Conservation (phyloP, 2,888 invertebrate species). For the Argyresthia albistria region DNA sequence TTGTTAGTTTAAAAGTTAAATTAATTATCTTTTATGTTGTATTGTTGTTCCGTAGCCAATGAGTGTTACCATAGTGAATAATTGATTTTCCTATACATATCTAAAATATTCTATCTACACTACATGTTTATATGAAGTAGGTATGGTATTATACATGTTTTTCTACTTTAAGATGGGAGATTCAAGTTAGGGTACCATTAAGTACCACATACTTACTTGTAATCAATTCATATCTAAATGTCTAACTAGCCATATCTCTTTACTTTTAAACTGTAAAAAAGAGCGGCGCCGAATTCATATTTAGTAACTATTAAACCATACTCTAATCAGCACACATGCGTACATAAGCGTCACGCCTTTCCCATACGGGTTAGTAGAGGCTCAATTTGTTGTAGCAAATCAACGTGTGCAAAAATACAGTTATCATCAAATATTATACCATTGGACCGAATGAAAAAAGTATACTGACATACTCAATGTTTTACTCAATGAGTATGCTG, state of each 20-base stretch:
- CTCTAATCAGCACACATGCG: too few species aligned
- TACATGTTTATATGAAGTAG: slow-evolving; percentile 20
- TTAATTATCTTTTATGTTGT: slow-evolving; percentile 2
- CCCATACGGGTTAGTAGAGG: too few species aligned
- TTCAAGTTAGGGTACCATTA: slow-evolving; percentile 36
- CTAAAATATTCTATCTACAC: slow-evolving; percentile 35
- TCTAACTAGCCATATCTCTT: slow-evolving; percentile 41
- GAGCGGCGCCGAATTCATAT: too few species aligned
- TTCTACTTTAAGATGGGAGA: slow-evolving; percentile 36
- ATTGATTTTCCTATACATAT: slow-evolving; percentile 54
- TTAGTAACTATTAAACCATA: too few species aligned
- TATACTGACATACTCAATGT: too few species aligned
- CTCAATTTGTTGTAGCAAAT: too few species aligned
- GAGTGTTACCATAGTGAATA: slow-evolving; percentile 58
- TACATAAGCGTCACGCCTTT: too few species aligned
- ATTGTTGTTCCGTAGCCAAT: slow-evolving; percentile 39
- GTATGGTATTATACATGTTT: slow-evolving; percentile 48
- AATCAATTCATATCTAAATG: slow-evolving; percentile 22
- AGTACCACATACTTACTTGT: slow-evolving; percentile 26
- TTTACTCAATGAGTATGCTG: too few species aligned
- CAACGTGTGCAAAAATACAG: too few species aligned
- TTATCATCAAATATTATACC: too few species aligned
- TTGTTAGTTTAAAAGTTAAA: background rate
- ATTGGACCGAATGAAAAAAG: too few species aligned
- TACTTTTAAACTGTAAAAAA: slow-evolving; percentile 2